Evolutionary conservation across 2,113 vertebrate species (phyloP).

Genomic region (Felis chaus): DNA sequence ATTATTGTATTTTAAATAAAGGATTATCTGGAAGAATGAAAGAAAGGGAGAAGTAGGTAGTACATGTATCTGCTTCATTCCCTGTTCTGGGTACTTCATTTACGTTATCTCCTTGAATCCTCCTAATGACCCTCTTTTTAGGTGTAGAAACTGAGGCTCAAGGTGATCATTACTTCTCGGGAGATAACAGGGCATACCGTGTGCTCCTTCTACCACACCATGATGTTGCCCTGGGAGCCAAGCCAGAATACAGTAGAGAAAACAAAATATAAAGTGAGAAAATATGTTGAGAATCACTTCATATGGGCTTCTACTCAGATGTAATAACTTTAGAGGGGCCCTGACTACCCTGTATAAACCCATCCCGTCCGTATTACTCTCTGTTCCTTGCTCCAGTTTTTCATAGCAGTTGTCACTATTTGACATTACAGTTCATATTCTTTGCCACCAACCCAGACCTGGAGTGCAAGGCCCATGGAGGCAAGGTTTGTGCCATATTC

Average conservation of each 20-base stretch:
- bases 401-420: not conserved
- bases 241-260: not conserved
- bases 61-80: not conserved
- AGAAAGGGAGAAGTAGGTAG: not conserved
- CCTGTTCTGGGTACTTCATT: not conserved
- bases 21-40: not conserved
- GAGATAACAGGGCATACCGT: not conserved
- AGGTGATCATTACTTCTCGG: not conserved
- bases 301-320: not conserved
- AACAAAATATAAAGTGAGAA: not conserved
- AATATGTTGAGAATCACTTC: not conserved
- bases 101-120: not conserved
- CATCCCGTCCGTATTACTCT: not conserved
- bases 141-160: not conserved
- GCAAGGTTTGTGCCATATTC: not conserved
- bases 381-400: not conserved
- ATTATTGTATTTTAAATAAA: not conserved
- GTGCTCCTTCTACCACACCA: not conserved
- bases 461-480: not conserved
- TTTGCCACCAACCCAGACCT: not conserved
- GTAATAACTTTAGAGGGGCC: not conserved
- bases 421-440: not conserved
- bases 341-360: not conserved
- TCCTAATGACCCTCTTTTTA: not conserved
- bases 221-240: not conserved